phyloP scores from a whole-genome alignment of 35 echinoderm and acorn worm genomes.

The Heliocidaris tuberculata region DNA sequence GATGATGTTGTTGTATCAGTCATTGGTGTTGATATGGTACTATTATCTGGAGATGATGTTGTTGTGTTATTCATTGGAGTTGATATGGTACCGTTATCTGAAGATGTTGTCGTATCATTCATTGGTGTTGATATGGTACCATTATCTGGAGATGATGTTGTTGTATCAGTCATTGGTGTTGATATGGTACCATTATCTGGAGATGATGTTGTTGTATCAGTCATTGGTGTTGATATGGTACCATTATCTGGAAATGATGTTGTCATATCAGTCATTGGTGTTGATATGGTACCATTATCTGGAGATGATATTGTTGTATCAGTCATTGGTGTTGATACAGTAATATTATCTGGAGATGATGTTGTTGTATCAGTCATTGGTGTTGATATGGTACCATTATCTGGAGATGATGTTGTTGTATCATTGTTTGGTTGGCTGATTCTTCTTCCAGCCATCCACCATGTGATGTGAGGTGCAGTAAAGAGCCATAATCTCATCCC shows the following conservation, averaged over 20 bases:
- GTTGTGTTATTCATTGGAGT: background rate
- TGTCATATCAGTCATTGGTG: background rate
- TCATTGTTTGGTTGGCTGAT: too few species aligned
- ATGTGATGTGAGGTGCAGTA: conserved; percentile 10
- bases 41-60: background rate
- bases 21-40: background rate
- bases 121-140: background rate
- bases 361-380: background rate
- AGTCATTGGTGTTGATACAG: background rate
- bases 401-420: background rate
- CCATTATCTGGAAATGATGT: background rate
- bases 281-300: too few species aligned
- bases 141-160: background rate
- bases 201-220: too few species aligned
- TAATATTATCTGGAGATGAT: background rate
- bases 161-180: background rate
- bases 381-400: background rate
- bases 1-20: background rate
- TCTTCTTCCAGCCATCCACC: conserved; percentile 25
- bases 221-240: too few species aligned
- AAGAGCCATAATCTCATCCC: background rate
- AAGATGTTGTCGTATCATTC: background rate
- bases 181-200: too few species aligned
- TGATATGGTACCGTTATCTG: background rate
- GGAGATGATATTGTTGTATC: too few species aligned